Percentiles rank a stretch among this genome's conserved stretches.
Evolutionary conservation across 2,797 vertebrate genomes (phyloP).

Genomic region (Schizopygopsis pylzovi): DNA sequence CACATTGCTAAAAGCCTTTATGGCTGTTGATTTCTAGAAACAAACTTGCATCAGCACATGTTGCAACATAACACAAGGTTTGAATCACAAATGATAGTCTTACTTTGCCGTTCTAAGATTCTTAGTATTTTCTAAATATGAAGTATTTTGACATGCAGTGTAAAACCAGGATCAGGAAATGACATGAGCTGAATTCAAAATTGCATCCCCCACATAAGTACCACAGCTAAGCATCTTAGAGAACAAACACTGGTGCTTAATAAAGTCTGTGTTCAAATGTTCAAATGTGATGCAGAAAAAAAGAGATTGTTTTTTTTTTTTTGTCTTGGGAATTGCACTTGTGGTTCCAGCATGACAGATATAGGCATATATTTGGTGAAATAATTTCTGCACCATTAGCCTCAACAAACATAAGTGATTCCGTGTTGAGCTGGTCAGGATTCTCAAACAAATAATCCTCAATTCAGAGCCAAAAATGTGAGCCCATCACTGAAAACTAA

Average conservation of each 20-base stretch:
- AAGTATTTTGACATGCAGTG: neutral
- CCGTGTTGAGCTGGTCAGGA: neutral
- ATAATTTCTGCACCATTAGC: neutral
- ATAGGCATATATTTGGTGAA: neutral
- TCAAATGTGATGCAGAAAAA: neutral
- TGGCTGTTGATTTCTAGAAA: neutral
- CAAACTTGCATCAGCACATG: neutral
- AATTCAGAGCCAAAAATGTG: neutral
- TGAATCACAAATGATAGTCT: neutral
- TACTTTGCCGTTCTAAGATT: neutral
- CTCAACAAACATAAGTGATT: neutral
- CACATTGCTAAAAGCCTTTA: constrained; percentile 1
- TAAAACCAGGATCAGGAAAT: neutral
- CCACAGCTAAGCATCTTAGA: neutral
- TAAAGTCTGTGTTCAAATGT: neutral
- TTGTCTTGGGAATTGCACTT: neutral
- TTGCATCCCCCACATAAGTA: neutral
- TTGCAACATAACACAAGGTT: neutral
- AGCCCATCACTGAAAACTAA: neutral
- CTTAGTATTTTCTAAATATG: neutral
- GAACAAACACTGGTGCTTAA: neutral
- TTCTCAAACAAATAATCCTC: neutral
- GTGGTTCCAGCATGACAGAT: neutral
- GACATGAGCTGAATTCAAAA: neutral
- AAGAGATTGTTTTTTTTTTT: too few relatives aligned